phyloP scores from a whole-genome alignment of 2,888 invertebrate species.

The Cabera pusaria region DNA sequence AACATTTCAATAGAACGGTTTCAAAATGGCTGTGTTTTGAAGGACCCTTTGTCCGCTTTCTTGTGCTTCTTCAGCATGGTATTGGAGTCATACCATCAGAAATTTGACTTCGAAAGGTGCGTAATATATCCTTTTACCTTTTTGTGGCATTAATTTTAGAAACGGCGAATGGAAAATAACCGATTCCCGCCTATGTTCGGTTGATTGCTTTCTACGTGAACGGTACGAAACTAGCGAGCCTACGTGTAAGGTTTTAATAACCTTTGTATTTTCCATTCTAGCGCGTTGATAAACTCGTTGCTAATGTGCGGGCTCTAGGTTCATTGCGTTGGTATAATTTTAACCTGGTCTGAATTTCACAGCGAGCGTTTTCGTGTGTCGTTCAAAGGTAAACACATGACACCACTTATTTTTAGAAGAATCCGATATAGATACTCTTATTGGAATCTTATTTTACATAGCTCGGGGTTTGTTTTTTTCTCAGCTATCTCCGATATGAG shows the following conservation, averaged over 20 bases:
- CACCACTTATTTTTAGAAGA: constrained; percentile 57
- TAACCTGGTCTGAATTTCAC: constrained; percentile 51
- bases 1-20: constrained; percentile 79
- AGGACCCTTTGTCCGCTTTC: constrained; percentile 86
- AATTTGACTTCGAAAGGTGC: constrained; percentile 86
- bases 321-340: constrained; percentile 45
- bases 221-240: constrained; percentile 63
- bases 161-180: constrained; percentile 70
- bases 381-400: constrained; percentile 61
- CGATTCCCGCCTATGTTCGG: constrained; percentile 66
- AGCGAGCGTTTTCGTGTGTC: constrained; percentile 42
- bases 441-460: constrained; percentile 45
- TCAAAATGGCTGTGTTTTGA: constrained; percentile 90
- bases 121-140: constrained; percentile 52
- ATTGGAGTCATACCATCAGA: constrained; percentile 85
- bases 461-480: constrained; percentile 13
- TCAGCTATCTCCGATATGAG: not conserved
- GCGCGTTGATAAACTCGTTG: constrained; percentile 41
- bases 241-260: constrained; percentile 78
- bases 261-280: constrained; percentile 56
- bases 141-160: constrained; percentile 42
- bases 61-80: constrained; percentile 86
- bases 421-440: constrained; percentile 39
- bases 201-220: constrained; percentile 76
- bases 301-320: constrained; percentile 39